Base-by-base conservation (phyloP, 1,140 invertebrate genomes). In the Catajapyx aquilonaris region DNA sequence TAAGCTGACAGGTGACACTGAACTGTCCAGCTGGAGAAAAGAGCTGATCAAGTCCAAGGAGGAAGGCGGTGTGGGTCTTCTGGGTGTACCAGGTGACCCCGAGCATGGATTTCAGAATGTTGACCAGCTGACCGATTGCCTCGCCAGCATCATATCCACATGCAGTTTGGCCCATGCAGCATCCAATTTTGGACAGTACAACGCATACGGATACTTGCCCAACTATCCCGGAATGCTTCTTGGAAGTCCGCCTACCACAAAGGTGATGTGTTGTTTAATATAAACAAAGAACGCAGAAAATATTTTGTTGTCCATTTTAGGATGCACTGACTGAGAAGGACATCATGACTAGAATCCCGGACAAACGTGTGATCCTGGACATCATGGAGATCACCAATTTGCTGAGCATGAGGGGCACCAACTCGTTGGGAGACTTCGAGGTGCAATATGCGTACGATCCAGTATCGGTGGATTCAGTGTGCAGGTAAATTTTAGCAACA, bases 321-420 rank as follows among this genome's bases (percentile, higher is more conserved):
- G n/a, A n/a, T n/a, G n/a, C n/a, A n/a, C n/a, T 52, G 17, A 50
- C 51, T 15, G 60, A 62, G 37, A 25, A 43, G 4, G 53, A 62
- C 31, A 52, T 64, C 25, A 33, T 64, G 22, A 37, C 32, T 1
- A 38, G 46, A 4, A 38, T 64, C 22, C 60, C 62, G 11, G 50
- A 56, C 44, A 60, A 58, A 44, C 46, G 48, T 31, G 56, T 51
- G 22, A 62, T 60, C 0, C 40, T 64, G 18, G 57, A 61, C 40
- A 56, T 59, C 17, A 62, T 64, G 60, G 52, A 59, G 9, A 60
- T 64, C 17, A 63, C 61, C 1, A 59, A 61, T 42, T 51, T 64
- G 5, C 51, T 64, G 0, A 62, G 60, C 36, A 50, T 46, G 1
- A 50, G 50, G 34, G 59, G 58, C 11, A 64, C 61, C 5, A 59